These are phyloP conservation scores for Dicerorhinus sumatrensis DNA, from an alignment of 2,113 vertebrate species.

Conservation along the genomic window DNA sequence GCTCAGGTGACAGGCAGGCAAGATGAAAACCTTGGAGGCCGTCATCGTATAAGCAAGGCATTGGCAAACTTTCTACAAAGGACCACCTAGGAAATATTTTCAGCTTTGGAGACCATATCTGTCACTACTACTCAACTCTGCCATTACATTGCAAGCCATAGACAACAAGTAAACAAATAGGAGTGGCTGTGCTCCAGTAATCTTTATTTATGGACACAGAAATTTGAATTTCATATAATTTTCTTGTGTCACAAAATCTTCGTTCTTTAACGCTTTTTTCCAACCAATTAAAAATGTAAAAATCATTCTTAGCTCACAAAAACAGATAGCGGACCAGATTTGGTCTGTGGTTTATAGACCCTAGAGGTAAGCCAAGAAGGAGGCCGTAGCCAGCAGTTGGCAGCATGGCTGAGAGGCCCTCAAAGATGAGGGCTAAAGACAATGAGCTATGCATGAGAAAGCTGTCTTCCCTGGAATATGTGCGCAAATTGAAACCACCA, in stretches of 20 bases:
- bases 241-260: background rate
- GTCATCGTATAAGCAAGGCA: background rate
- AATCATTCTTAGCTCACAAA: background rate
- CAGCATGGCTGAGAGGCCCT: background rate
- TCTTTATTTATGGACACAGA: background rate
- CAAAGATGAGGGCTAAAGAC: background rate
- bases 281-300: background rate
- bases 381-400: rapidly evolving
- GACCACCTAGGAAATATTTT: background rate
- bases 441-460: rapidly evolving
- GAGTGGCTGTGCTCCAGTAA: too few relatives aligned
- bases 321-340: background rate
- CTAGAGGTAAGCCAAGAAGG: background rate
- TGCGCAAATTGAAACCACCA: background rate
- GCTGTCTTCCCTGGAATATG: background rate
- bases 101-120: background rate
- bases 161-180: background rate
- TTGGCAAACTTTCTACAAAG: background rate
- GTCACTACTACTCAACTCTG: background rate
- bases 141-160: rapidly evolving
- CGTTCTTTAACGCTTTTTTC: background rate
- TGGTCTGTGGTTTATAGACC: background rate
- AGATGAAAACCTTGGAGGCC: background rate
- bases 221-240: background rate
- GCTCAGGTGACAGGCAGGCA: background rate